Evolutionary conservation across 1,140 invertebrate species (phyloP), one percentile per base, ranked within the genome.

Genomic region (Coenobita brevimanus): DNA sequence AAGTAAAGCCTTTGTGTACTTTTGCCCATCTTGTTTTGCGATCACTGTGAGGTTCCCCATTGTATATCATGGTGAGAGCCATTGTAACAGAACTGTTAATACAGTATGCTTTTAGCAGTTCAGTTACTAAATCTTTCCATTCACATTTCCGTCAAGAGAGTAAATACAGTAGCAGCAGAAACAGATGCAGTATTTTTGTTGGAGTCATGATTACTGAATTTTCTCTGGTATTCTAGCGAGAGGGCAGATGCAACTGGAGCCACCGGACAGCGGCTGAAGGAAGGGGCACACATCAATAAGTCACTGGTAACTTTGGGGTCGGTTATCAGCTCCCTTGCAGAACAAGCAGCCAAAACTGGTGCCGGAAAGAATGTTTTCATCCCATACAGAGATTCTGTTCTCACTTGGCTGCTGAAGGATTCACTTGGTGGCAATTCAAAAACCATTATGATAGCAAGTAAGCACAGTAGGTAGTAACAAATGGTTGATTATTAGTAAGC

Each of bases 321-420:
- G 92, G 98, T 99, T 90, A 99, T 99, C 92, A 99, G 97, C 81
- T 96, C 97, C 0, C 93, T 99, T 21, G 97, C 97, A 6, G 96
- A 97, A n/a, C 88, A 89, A 50, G 69, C 89, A 4, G 43, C 81
- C 21, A 86, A 88, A 46, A 54, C 73, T n/a, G 80, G 89, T 80
- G 27, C 91, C 89, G 89, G 64, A 38, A 88, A 89, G 21, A 88
- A 38, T 27, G 36, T 89, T 43, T 97, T 97, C 92, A 97, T 98
- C 87, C 97, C 97, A 0, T 98, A 98, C 92, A 93, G 97, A 60
- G 97, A 98, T 93, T 98, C 97, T 13, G 96, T 97, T 17, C 93
- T 98, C 0, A 98, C 97, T 0, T 98, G 97, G 96, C 92, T 98
- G 36, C 93, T 98, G 0, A 97, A 97, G 92, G 97, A 98, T 92